These are phyloP conservation scores for Dromiciops gliroides DNA, from an alignment of 2,113 vertebrate genomes.

Conservation along the genomic window DNA sequence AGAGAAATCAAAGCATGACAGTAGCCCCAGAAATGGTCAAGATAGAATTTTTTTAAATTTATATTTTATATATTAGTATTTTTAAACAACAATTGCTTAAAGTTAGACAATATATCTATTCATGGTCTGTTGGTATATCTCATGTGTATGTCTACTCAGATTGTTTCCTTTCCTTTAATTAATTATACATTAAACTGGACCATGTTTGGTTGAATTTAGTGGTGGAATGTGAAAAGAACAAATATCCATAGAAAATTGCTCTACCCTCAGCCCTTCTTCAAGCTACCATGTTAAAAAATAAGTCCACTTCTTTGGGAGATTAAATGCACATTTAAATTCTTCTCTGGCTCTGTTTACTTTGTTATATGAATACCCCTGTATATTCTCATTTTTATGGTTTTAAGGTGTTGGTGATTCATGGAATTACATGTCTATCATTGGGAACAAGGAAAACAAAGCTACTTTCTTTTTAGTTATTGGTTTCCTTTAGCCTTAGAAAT, in stretches of 20 bases:
- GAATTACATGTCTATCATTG: background rate
- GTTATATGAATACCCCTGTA: background rate
- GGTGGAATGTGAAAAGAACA: background rate
- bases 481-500: background rate
- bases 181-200: background rate
- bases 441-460: background rate
- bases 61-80: accelerated
- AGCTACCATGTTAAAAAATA: background rate
- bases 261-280: background rate
- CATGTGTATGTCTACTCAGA: accelerated
- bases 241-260: background rate
- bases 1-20: accelerated
- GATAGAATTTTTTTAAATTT: accelerated
- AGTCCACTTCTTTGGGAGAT: background rate
- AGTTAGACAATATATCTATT: accelerated
- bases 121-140: accelerated
- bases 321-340: background rate
- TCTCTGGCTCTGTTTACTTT: background rate
- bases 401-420: accelerated
- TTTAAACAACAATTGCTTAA: background rate
- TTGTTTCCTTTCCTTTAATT: background rate
- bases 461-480: background rate
- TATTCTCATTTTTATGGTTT: background rate
- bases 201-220: background rate
- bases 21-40: accelerated